These are phyloP conservation scores for Sander vitreus DNA, from an alignment of 2,113 vertebrate species.

Conservation along the genomic window DNA sequence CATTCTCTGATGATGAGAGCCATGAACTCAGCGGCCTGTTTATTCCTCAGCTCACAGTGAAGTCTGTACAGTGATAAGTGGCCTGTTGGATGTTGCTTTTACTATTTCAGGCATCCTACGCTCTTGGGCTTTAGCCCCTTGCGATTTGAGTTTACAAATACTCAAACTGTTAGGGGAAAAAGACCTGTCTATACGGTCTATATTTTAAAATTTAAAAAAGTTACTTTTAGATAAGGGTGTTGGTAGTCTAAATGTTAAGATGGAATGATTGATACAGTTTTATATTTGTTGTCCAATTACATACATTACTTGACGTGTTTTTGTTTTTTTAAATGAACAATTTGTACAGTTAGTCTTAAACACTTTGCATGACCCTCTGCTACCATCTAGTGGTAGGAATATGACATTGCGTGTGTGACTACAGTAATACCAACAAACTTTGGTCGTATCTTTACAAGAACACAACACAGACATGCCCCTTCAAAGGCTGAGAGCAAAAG, in stretches of 20 bases:
- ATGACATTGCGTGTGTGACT: conserved; percentile 27
- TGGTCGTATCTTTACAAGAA: background rate
- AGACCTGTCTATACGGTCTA: background rate
- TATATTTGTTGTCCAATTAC: background rate
- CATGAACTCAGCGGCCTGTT: background rate
- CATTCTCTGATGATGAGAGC: background rate
- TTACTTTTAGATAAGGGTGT: background rate
- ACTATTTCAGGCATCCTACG: conserved; percentile 48
- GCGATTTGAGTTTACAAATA: conserved; percentile 28
- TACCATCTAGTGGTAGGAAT: conserved; percentile 74
- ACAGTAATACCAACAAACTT: background rate
- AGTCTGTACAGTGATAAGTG: background rate
- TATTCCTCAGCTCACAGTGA: conserved; percentile 5
- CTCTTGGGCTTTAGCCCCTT: conserved; percentile 12
- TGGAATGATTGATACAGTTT: background rate
- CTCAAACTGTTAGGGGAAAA: conserved; percentile 33
- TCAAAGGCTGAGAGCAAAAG: background rate
- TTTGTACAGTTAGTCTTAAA: background rate
- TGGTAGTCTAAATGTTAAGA: background rate
- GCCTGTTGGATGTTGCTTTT: conserved; percentile 30
- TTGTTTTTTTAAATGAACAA: background rate
- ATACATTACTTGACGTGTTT: background rate
- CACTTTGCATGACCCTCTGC: background rate
- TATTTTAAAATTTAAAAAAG: background rate
- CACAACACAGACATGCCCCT: background rate